Evolutionary conservation across 2,888 invertebrate genomes (phyloP).

Genomic region (Molorchus minor): DNA sequence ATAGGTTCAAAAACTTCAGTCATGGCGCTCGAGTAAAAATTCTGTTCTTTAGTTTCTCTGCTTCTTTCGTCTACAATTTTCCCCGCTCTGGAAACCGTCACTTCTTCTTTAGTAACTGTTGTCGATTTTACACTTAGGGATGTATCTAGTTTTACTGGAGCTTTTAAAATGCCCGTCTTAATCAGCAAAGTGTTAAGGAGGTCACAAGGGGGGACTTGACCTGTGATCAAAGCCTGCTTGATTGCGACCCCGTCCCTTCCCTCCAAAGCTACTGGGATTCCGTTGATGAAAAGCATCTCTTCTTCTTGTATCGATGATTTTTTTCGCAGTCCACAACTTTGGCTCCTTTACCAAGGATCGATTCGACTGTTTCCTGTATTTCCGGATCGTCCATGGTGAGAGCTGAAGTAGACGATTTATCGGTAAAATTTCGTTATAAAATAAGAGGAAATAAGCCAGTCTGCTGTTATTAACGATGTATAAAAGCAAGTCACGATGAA

Average conservation of each 20-base stretch:
- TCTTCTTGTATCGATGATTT: conserved; percentile 77
- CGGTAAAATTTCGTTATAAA: conserved; percentile 11
- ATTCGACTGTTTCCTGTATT: conserved; percentile 78
- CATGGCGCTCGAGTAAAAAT: conserved; percentile 72
- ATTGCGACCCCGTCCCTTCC: conserved; percentile 75
- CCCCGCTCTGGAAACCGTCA: conserved; percentile 73
- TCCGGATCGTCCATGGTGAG: conserved; percentile 73
- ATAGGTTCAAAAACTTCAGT: conserved; percentile 74
- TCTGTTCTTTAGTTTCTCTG: conserved; percentile 76
- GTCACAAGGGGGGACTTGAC: conserved; percentile 77
- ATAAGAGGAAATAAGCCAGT: conserved; percentile 4
- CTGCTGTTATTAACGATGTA: conserved; percentile 14
- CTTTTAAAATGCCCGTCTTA: conserved; percentile 71
- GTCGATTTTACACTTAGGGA: conserved; percentile 76
- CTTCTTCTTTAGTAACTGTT: conserved; percentile 75
- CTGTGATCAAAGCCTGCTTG: conserved; percentile 73
- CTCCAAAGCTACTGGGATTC: conserved; percentile 73
- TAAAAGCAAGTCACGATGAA: conserved; percentile 32
- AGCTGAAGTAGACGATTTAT: not conserved
- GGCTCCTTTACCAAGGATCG: conserved; percentile 75
- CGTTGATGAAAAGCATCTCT: conserved; percentile 76
- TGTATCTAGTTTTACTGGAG: conserved; percentile 76
- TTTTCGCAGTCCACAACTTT: conserved; percentile 79
- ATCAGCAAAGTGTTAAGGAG: conserved; percentile 74
- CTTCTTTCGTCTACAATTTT: conserved; percentile 75